Base-by-base conservation (phyloP, 1,140 invertebrate species). In the Drosophila nasuta region DNA sequence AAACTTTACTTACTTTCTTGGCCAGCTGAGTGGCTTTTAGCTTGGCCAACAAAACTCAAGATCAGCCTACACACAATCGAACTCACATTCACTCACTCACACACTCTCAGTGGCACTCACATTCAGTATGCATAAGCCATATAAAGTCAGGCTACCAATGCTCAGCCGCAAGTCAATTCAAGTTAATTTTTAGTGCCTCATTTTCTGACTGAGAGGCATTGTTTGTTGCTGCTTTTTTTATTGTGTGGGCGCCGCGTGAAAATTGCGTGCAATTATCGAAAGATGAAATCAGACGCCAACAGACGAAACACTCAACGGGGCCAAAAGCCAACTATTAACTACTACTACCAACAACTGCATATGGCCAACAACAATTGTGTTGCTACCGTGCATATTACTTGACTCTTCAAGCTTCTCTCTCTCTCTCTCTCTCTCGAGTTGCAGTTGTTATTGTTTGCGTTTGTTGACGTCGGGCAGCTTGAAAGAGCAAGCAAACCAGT, bases 231-330 rank as follows among this genome's bases (percentile, higher is more conserved):
- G 20, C 0, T 25, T 25, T 25, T 33, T 13, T 3, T 56, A n/a
- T n/a, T 59, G 57, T 69, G 82, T 87, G 82, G 82, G 82, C 79
- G 82, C 59, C 60, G 60, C 59, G 72, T 82, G 83, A 79, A 86
- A 82, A 86, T 82, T 88, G 83, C 83, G 79, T 79, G 83, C 80
- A 87, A 87, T 88, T 87, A 82, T 82, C 72, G 65, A 79, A 71
- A 82, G 83, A 82, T 87, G 83, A 88, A 88, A 88, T 79, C 76
- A 82, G 68, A 80, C 56, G 56, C 43, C 69, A 72, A 72, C 68
- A 62, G 28, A 33, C 49, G 51, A 35, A 72, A 72, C 62, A 62
- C 17, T 45, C 49, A 68, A 35, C 48, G 17, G 30, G 10, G 49
- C 58, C 59, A 56, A 56, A 45, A 48, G 49, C 41, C 56, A 60